A percentile compares a stretch with the other conserved stretches of the same genome.
These are phyloP conservation scores for Tetramorium alpestre DNA, from an alignment of 1,140 invertebrate species.

Conservation along the genomic window DNA sequence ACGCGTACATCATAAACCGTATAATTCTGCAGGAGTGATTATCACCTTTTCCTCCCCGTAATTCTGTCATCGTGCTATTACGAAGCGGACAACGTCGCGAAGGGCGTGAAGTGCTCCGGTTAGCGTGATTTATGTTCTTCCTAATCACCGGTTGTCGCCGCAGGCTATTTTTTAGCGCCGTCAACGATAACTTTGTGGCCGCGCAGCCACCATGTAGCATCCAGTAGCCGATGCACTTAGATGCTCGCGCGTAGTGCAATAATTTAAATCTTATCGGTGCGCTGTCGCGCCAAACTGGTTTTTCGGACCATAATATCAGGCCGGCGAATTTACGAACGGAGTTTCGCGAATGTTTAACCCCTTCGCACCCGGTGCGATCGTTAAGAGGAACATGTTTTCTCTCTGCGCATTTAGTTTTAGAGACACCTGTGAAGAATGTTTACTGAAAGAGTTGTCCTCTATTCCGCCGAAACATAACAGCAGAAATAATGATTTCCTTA, in stretches of 20 bases:
- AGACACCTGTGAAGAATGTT: not conserved
- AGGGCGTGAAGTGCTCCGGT: conserved; percentile 31
- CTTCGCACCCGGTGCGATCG: not conserved
- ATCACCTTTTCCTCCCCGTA: not conserved
- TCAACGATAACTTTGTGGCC: conserved; percentile 25
- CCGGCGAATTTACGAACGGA: conserved; percentile 27
- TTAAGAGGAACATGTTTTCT: not conserved
- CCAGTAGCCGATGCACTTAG: conserved; percentile 45
- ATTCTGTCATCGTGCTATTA: conserved; percentile 29
- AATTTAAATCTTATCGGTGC: conserved; percentile 45
- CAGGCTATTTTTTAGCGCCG: conserved; percentile 38
- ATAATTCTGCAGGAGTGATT: conserved; percentile 23
- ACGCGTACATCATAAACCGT: not conserved
- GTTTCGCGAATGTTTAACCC: conserved; percentile 8
- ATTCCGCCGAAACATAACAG: not conserved
- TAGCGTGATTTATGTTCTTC: conserved; percentile 51
- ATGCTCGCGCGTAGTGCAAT: not conserved
- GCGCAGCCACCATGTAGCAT: not conserved
- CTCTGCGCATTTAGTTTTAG: not conserved
- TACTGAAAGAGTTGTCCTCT: not conserved
- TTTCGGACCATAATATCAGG: conserved; percentile 30
- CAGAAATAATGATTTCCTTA: not conserved
- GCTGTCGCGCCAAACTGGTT: conserved; percentile 45
- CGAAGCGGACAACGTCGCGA: conserved; percentile 11
- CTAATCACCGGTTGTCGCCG: conserved; percentile 54